These are phyloP conservation scores for Heliconius ismenius DNA, from an alignment of 2,888 invertebrate genomes.

Conservation along the genomic window DNA sequence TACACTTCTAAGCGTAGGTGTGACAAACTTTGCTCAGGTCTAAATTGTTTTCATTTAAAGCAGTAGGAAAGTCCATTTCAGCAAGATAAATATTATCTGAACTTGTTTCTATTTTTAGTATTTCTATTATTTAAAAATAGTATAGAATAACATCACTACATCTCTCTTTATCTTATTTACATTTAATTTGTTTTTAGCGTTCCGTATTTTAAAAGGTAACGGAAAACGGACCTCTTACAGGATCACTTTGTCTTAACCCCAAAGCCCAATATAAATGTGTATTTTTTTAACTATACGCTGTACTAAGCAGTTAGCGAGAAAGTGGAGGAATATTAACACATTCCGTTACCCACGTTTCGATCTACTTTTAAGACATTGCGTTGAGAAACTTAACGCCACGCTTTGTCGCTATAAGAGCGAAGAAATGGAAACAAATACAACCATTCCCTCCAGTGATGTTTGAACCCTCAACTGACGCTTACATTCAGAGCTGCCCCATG, in stretches of 20 bases:
- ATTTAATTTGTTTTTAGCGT: too few relatives aligned
- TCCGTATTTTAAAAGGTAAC: too few relatives aligned
- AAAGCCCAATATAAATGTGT: too few relatives aligned
- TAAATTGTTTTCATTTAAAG: slow-evolving; percentile 18
- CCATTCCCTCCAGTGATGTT: not conserved
- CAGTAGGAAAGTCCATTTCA: slow-evolving; percentile 1
- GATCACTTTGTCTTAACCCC: too few relatives aligned
- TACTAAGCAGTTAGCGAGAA: too few relatives aligned
- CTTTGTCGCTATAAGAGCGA: not conserved
- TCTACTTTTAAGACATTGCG: not conserved
- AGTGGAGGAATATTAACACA: not conserved
- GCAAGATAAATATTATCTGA: slow-evolving; percentile 2
- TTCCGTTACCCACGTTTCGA: not conserved
- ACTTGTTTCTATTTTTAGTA: not conserved
- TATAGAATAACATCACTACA: not conserved
- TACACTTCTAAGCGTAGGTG: not conserved
- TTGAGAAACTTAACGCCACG: not conserved
- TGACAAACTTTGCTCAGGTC: slow-evolving; percentile 1
- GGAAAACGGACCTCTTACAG: too few relatives aligned
- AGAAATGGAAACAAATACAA: not conserved
- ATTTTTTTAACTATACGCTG: too few relatives aligned
- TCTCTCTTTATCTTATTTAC: not conserved
- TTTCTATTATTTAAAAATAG: not conserved
- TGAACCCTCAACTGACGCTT: not conserved
- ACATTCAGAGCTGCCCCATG: not conserved